Percentiles rank a stretch among this genome's conserved stretches.
These are phyloP conservation scores for Sapajus apella DNA, from an alignment of 2,113 vertebrate genomes.

Conservation along the genomic window DNA sequence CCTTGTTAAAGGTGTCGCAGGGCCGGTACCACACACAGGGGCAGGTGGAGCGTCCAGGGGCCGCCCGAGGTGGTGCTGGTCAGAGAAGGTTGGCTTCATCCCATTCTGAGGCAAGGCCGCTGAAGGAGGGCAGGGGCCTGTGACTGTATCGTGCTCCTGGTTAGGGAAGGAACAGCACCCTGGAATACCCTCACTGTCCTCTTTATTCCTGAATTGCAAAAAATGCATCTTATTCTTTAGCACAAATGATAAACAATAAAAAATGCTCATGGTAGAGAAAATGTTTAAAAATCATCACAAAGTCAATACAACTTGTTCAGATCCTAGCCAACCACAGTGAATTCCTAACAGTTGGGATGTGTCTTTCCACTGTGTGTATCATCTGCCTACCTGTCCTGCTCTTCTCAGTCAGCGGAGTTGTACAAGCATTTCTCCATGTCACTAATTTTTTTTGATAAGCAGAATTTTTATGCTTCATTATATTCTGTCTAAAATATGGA, in stretches of 20 bases:
- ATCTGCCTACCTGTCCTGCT: fast-evolving
- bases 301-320: background rate
- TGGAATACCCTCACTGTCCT: fast-evolving
- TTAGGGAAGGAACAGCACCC: fast-evolving
- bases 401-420: background rate
- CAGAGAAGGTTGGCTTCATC: fast-evolving
- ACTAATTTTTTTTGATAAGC: background rate
- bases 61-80: fast-evolving
- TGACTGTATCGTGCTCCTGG: fast-evolving
- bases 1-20: background rate
- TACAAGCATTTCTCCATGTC: background rate
- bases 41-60: fast-evolving
- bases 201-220: background rate
- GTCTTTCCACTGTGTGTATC: background rate
- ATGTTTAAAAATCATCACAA: background rate
- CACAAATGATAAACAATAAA: background rate
- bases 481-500: background rate
- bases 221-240: background rate
- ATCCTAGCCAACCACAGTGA: background rate
- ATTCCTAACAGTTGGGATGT: fast-evolving
- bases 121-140: fast-evolving
- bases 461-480: background rate
- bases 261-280: background rate
- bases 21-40: background rate
- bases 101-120: fast-evolving